phyloP scores from a whole-genome alignment of 2,113 vertebrate species.

The Myiozetetes cayanensis region DNA sequence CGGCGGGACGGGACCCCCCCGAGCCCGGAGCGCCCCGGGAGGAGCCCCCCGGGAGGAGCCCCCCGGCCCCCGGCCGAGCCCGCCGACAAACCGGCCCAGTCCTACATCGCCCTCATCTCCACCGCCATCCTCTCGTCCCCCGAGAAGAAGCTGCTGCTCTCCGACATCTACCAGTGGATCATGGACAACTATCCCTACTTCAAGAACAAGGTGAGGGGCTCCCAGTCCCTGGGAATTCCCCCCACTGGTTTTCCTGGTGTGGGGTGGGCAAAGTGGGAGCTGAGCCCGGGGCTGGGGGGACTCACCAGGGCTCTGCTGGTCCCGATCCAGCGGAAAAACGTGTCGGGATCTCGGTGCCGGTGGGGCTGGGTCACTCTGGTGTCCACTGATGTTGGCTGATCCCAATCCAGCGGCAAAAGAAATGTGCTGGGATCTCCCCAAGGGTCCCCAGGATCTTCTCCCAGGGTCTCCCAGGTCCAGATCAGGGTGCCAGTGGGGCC shows the following conservation, averaged over 20 bases:
- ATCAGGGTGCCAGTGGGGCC: neutral
- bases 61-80: neutral
- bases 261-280: neutral
- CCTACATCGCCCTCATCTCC: constrained; percentile 85
- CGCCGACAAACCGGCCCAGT: constrained; percentile 77
- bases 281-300: neutral
- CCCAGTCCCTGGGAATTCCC: fast-evolving
- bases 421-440: neutral
- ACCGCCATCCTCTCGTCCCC: constrained; percentile 81
- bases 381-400: neutral
- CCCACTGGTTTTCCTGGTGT: fast-evolving
- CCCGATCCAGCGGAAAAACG: fast-evolving
- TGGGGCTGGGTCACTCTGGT: neutral
- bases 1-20: neutral
- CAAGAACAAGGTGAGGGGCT: constrained; percentile 79
- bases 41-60: neutral
- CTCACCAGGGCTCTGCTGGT: fast-evolving
- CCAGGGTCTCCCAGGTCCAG: neutral
- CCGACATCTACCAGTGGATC: constrained; percentile 89
- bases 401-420: neutral
- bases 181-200: constrained; percentile 86
- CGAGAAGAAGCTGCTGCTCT: constrained; percentile 82
- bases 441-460: neutral
- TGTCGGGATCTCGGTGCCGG: neutral
- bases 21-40: neutral